phyloP scores from a whole-genome alignment of 2,797 vertebrate species.

The Anabacerthia variegaticeps region DNA sequence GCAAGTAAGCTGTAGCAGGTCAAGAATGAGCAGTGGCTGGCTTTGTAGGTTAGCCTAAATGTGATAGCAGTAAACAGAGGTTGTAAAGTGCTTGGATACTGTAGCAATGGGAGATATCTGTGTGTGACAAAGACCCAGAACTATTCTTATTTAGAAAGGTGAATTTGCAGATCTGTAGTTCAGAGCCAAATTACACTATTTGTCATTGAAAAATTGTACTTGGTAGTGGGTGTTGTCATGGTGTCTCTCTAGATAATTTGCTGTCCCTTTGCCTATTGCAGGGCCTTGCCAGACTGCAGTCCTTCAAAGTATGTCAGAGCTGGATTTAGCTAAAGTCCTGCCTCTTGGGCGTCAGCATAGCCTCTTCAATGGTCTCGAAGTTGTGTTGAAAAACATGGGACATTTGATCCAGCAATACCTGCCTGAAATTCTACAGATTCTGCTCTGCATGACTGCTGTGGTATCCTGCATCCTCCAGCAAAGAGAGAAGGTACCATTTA shows the following conservation, averaged over 20 bases:
- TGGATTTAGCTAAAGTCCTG: constrained; percentile 83
- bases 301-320: constrained; percentile 77
- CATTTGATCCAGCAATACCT: constrained; percentile 87
- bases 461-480: constrained; percentile 83
- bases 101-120: neutral
- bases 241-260: neutral
- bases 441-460: constrained; percentile 88
- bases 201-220: neutral
- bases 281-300: constrained; percentile 86
- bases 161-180: neutral
- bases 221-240: neutral
- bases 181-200: neutral
- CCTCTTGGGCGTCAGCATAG: constrained; percentile 95
- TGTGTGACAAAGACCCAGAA: neutral
- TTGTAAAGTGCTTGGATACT: neutral
- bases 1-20: neutral
- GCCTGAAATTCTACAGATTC: constrained; percentile 90
- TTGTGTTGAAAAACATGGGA: constrained; percentile 90
- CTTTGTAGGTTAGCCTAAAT: neutral
- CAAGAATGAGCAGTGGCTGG: neutral
- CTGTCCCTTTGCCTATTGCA: constrained; percentile 36
- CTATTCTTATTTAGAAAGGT: neutral
- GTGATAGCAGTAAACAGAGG: neutral
- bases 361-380: constrained; percentile 87
- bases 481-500: constrained; percentile 84